Evolutionary conservation across 2,113 vertebrate species (phyloP).

Genomic region (Hippocampus barbouri): DNA sequence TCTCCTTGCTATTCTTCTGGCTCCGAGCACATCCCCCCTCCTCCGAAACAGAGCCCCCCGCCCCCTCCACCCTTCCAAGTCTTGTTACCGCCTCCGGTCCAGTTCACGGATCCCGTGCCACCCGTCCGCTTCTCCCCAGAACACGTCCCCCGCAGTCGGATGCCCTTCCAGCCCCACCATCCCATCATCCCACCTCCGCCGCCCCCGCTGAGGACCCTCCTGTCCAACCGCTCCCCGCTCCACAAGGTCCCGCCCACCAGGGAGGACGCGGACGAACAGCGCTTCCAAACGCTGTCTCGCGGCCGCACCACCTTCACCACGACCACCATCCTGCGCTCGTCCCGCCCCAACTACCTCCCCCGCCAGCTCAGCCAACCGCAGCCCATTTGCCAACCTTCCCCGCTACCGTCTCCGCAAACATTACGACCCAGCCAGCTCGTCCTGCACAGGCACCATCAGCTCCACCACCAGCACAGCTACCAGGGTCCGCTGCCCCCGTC

Average conservation of each 20-base stretch:
- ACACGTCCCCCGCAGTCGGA: constrained; percentile 68
- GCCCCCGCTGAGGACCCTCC: constrained; percentile 64
- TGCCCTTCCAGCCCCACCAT: constrained; percentile 72
- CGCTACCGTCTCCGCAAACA: constrained; percentile 61
- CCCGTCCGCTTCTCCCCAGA: constrained; percentile 67
- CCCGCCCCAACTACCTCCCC: constrained; percentile 69
- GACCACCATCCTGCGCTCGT: constrained; percentile 42
- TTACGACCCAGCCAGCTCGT: constrained; percentile 56
- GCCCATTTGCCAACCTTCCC: constrained; percentile 50
- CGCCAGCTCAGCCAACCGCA: constrained; percentile 66
- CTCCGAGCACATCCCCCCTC: constrained; percentile 85
- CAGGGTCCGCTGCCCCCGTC: constrained; percentile 61
- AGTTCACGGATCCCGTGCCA: constrained; percentile 77
- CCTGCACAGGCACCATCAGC: constrained; percentile 67
- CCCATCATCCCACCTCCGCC: constrained; percentile 76
- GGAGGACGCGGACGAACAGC: constrained; percentile 48
- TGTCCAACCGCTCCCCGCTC: constrained; percentile 52
- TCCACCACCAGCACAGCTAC: constrained; percentile 71
- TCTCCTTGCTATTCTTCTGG: constrained; percentile 88
- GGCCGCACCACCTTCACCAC: constrained; percentile 38
- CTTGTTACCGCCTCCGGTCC: constrained; percentile 74
- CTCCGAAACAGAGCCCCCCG: constrained; percentile 81
- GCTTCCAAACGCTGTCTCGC: constrained; percentile 37
- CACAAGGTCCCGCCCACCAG: constrained; percentile 55
- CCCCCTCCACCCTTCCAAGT: constrained; percentile 76